These are phyloP conservation scores for Fratercula arctica DNA, from an alignment of 2,797 vertebrate species.

Conservation along the genomic window DNA sequence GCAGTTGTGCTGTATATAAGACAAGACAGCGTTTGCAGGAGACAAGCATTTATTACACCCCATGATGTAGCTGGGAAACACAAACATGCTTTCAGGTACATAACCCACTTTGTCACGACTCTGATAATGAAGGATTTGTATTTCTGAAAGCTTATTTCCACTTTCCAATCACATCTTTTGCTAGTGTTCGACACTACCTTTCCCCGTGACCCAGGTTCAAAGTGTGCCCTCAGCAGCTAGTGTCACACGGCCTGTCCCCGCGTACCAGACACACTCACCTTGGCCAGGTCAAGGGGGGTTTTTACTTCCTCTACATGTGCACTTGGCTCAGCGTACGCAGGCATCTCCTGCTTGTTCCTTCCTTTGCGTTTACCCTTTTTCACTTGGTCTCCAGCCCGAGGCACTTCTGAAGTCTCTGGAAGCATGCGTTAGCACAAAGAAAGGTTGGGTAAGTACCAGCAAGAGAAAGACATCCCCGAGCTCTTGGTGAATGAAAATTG, in stretches of 20 bases:
- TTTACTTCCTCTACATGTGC: slow-evolving; percentile 83
- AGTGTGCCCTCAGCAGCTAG: not conserved
- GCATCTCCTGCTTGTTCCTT: slow-evolving; percentile 88
- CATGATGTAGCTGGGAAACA: not conserved
- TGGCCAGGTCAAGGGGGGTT: slow-evolving; percentile 93
- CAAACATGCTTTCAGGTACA: not conserved
- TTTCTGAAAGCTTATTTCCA: not conserved
- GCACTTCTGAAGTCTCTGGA: slow-evolving; percentile 76
- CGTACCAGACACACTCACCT: slow-evolving; percentile 74
- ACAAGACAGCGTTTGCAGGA: not conserved
- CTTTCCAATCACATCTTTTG: not conserved
- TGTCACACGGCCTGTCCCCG: not conserved
- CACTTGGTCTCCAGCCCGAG: slow-evolving; percentile 79
- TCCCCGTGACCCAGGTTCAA: fast-evolving
- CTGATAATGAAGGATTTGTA: fast-evolving
- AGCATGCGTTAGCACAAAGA: not conserved
- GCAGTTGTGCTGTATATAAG: not conserved
- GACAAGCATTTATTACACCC: not conserved
- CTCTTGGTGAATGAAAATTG: not conserved
- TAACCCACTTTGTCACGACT: too few species aligned
- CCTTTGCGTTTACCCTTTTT: slow-evolving; percentile 92
- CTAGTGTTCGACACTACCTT: too few species aligned
- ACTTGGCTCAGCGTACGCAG: slow-evolving; percentile 69
- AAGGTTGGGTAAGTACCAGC: not conserved
- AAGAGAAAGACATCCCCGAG: not conserved